Base-by-base conservation (phyloP, 2,797 vertebrate species). In the Sardinella longiceps region DNA sequence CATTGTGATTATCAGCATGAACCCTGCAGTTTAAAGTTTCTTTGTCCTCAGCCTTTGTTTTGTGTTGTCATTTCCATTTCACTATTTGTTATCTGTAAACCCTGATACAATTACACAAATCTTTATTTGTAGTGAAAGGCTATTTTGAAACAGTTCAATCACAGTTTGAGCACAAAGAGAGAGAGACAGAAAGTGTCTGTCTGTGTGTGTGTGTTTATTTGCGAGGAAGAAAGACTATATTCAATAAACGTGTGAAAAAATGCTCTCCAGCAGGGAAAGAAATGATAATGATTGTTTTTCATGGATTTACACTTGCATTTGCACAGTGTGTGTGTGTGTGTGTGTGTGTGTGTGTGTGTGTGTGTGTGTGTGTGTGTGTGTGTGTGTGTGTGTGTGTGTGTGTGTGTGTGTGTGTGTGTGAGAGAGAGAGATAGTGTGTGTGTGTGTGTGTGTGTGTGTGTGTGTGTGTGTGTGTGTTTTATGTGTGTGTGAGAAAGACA, bases 171-270 rank as follows among this genome's bases (percentile, higher is more conserved):
- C 87, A 85, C 84, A 90, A 94, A 92, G n/a, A n/a, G n/a, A n/a
- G n/a, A n/a, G 92, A 90, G 94, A 92, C n/a, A n/a, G n/a, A n/a
- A n/a, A n/a, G 92, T 89, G 87, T 85, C 89, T 90, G 90, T 91
- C 86, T 74, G 63, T 77, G 63, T 60, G 81, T 81, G 80, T 81
- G 80, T 81, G 46, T 81, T n/a, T 81, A 25, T 33, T 84, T 51
- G 86, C 3, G 74, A 80, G 82, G 56, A 86, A 91, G 53, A 89
- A 83, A 81, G 18, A 87, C 86, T 80, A 25, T 90, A 87, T 25
- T 46, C 84, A 88, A 74, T 74, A 74, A 74, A 74, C 39, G 66
- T 70, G 30, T 37, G 23, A 81, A 66, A 89, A 87, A 84, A 87
- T 84, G 63, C 33, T 18, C 88, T 88, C 87, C 86, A 37, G 74